Evolutionary conservation across 2,797 vertebrate genomes (phyloP), one percentile per base, ranked within the genome.

Genomic region (Periparus ater): DNA sequence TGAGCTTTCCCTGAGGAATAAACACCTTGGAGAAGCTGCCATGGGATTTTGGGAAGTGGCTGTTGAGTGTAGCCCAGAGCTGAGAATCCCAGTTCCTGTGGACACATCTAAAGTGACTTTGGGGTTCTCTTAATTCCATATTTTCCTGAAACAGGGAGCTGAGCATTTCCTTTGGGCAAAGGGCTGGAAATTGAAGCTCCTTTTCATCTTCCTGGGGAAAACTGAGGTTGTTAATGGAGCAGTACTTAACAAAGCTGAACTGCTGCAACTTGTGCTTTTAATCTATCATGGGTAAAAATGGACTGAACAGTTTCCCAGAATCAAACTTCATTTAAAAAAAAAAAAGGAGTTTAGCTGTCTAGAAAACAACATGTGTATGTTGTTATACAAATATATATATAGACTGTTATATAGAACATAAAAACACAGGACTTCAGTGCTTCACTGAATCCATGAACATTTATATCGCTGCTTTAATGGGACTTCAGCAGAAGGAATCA

Each of bases 151-250:
- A 20, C 12, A 51, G 55, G 85, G 93, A 72, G 13, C 45, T 48
- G 84, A 76, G 11, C 74, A 70, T 54, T 75, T 17, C 60, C 77
- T 89, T 77, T 44, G 42, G 25, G 85, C 78, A 65, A 36, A 60
- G 72, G 70, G 32, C 85, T 96, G 94, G 85, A 45, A 81, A 13
- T 38, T 10, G n/a, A 45, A 88, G 91, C 42, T 55, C 30, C 63
- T 83, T 95, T 96, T 93, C 89, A 78, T 95, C 89, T 91, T 80
- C 13, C 87, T 25, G 53, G 70, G 66, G 67, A 57, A 85, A 54
- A 23, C 50, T 18, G 60, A 29, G 83, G 40, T 45, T 21, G 21
- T 66, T 88, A 90, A 94, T 93, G 90, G 88, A 94, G 54, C 2
- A 22, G 70, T 12, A 5, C 73, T 89, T 76, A 20, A 50, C 81